Evolutionary conservation across 2,113 vertebrate genomes (phyloP), one percentile per base, ranked within the genome.

Genomic region (Trachemys scripta): DNA sequence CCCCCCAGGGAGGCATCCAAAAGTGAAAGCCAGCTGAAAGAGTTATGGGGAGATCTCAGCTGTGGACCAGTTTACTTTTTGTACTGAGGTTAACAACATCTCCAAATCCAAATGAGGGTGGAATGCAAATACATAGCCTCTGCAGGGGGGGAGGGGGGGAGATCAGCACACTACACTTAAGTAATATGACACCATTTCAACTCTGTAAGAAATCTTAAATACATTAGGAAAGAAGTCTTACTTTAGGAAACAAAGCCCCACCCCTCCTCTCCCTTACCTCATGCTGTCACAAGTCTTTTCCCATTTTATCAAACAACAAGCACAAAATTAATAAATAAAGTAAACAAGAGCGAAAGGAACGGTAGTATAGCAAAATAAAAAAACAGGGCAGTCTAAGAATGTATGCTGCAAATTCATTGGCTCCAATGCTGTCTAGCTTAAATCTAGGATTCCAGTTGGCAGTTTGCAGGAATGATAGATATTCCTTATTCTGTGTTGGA

Each of bases 281-380:
- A 80, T 76, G 45, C 69, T 80, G 59, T 49, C 83, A 91, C 80
- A 65, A 54, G 62, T 83, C 31, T 84, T 87, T 86, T 87, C 54
- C 83, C 81, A 17, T 81, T 92, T 91, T 93, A 42, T 84, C 59
- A 87, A 88, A 91, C 49, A 89, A 88, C 1, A 22, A 87, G 22
- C 51, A 82, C 50, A 76, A 24, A 62, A 62, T 62, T 31, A 62
- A 31, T 62, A 62, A 17, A 65, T 82, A n/a, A 25, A 89, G 11
- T 35, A 80, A 51, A 38, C 24, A 31, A 82, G 27, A 12, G 53
- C 78, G 54, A 47, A 27, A 24, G 45, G 62, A 82, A 86, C 8
- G 17, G 35, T 13, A 87, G 10, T 27, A n/a, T 31, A 49, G 78
- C 59, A 84, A 72, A 53, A 50, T 50, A 90, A 49, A 56, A 89